Evolutionary conservation across 2,113 vertebrate genomes (phyloP), one percentile per base, ranked within the genome.

Genomic region (Pachypanchax playfairii): DNA sequence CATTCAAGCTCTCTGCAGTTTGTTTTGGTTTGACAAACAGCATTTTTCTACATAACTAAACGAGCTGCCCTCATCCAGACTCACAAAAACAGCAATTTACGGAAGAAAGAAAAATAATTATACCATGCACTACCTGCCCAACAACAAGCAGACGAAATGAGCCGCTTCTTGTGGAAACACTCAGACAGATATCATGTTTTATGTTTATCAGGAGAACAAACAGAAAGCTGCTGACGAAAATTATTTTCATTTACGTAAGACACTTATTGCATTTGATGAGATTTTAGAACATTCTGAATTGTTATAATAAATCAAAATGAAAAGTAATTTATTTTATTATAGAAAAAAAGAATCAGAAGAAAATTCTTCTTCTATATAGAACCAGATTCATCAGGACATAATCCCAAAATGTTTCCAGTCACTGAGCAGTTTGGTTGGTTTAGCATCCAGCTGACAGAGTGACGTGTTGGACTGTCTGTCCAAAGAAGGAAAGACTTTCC

Each of bases 91-190:
- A 20, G 7, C 39, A 41, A 41, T 41, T 41, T 41, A 7, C 38
- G 20, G 39, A 42, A 42, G n/a, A 42, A 42, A 42, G 39, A 18
- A 15, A 14, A 8, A 8, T 42, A 42, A 20, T 42, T 42, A 20
- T 20, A 42, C 21, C 43, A 14, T 24, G 21, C 43, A 24, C 4
- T 5, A 46, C 21, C 43, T 22, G 43, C 43, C 20, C 20, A 24
- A 46, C 43, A 46, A 42, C 38, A 41, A n/a, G 17, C 38, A 41
- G 38, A 42, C 43, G 24, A n/a, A 46, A 46, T 46, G 12, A 46
- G 21, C 43, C 6, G 4, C 42, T 46, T 22, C 11, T 24, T 24
- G 43, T 46, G 24, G 26, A 48, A 26, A 26, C 13, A 26, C 14
- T 15, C 12, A 9, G 26, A 14, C 44, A 26, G 15, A 5, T 0